phyloP scores from a whole-genome alignment of 1,140 invertebrate genomes.

The Zaprionus taronus region DNA sequence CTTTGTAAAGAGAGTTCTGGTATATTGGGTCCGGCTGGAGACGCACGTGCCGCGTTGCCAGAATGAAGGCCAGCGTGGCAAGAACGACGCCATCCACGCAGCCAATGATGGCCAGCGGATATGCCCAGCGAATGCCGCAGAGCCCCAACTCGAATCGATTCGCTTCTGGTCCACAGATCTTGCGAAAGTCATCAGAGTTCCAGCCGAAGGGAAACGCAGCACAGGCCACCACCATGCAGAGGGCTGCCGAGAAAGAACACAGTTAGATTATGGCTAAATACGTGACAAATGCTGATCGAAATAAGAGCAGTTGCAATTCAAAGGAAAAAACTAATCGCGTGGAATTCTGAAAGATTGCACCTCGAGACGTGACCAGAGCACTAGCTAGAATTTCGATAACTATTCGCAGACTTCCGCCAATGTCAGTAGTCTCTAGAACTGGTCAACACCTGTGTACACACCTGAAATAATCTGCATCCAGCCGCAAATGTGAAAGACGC shows the following conservation, averaged over 20 bases:
- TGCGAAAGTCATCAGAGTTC: conserved; percentile 92
- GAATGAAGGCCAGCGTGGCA: conserved; percentile 95
- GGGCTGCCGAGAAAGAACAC: conserved; percentile 86
- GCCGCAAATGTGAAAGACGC: conserved; percentile 96
- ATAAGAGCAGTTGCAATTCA: conserved; percentile 14
- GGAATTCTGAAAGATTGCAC: conserved; percentile 27
- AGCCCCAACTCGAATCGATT: conserved; percentile 90
- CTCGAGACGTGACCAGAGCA: conserved; percentile 55
- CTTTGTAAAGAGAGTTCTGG: conserved; percentile 87
- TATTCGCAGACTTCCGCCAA: conserved; percentile 28
- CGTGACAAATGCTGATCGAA: conserved; percentile 40
- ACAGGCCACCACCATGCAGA: conserved; percentile 93
- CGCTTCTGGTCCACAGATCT: conserved; percentile 93
- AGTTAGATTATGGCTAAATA: conserved; percentile 18
- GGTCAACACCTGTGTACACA: conserved; percentile 81
- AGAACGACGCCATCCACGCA: conserved; percentile 96
- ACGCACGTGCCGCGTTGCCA: conserved; percentile 94
- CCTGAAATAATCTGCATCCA: conserved; percentile 97
- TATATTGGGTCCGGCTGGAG: conserved; percentile 93
- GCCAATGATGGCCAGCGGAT: conserved; percentile 95
- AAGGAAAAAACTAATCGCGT: background rate
- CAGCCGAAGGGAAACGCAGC: conserved; percentile 97
- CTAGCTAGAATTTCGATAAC: conserved; percentile 24
- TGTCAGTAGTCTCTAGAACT: conserved; percentile 11
- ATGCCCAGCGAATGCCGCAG: conserved; percentile 97